A percentile compares a stretch with the other conserved stretches of the same genome.
phyloP scores from a whole-genome alignment of 2,113 vertebrate species.

The Gasterosteus aculeatus region DNA sequence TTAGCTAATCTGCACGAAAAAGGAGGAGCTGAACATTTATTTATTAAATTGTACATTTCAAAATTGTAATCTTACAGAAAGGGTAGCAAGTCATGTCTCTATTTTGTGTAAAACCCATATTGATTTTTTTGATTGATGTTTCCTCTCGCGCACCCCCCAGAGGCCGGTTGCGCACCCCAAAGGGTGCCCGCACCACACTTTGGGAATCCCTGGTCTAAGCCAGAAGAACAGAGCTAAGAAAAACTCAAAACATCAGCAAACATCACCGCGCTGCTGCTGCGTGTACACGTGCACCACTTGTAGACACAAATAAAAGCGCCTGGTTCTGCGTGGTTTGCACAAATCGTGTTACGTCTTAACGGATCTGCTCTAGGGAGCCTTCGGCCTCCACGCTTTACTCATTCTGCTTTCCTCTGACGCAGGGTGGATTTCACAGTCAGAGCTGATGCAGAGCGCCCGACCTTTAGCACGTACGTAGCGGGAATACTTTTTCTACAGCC shows the following conservation, averaged over 20 bases:
- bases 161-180: too few species aligned
- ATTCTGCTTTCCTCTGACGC: conserved; percentile 60
- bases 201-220: too few species aligned
- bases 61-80: too few species aligned
- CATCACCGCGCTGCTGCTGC: background rate
- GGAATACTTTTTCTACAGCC: conserved; percentile 63
- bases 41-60: too few species aligned
- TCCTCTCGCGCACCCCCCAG: too few species aligned
- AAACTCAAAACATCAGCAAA: background rate
- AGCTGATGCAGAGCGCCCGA: conserved; percentile 61
- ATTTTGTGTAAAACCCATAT: too few species aligned
- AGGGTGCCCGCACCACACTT: too few species aligned
- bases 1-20: too few species aligned
- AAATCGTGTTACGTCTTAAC: background rate
- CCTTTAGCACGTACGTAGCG: conserved; percentile 59
- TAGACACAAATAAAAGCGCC: background rate
- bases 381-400: conserved; percentile 22
- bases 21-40: too few species aligned
- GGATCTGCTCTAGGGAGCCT: conserved; percentile 4
- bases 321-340: background rate
- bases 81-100: too few species aligned
- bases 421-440: conserved; percentile 66
- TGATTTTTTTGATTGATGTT: too few species aligned
- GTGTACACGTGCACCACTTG: background rate
- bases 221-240: background rate